Conservation (phyloP, 1,140 invertebrate species). For the Paraescarpia echinospica region DNA sequence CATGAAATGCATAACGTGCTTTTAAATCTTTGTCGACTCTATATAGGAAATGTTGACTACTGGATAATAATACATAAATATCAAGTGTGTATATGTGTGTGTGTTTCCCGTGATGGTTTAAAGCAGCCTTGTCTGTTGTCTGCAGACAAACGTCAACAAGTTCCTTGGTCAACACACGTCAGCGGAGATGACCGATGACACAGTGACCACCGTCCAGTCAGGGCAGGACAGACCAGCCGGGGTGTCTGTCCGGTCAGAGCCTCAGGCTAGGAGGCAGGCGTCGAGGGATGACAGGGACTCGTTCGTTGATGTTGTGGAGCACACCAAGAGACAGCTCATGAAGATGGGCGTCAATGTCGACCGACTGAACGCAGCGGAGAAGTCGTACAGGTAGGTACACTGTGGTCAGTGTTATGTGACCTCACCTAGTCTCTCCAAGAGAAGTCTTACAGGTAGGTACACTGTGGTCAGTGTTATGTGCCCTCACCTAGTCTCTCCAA, state of each 20-base stretch:
- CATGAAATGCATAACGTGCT: background rate
- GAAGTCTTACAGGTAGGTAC: no score
- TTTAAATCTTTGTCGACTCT: no score
- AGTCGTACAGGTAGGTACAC: background rate
- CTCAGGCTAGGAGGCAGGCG: background rate
- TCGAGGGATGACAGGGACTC: background rate
- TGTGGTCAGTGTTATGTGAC: background rate
- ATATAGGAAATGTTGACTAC: no score
- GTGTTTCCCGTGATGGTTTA: background rate
- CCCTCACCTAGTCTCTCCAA: no score
- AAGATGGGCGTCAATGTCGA: conserved; percentile 8
- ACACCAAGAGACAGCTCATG: background rate
- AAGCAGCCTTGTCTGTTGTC: background rate
- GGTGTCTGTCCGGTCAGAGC: background rate
- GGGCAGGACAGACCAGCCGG: background rate
- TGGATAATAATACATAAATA: no score
- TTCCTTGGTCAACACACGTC: conserved; percentile 7
- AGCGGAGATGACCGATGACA: background rate
- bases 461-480: no score
- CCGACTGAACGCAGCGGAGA: background rate
- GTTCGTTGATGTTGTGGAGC: conserved; percentile 13
- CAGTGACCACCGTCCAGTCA: background rate
- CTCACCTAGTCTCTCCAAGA: no score
- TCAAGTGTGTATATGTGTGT: no score
- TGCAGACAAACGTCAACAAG: conserved; percentile 13